Base-by-base conservation (phyloP, 1,140 invertebrate species). In the Mylabris phalerata region DNA sequence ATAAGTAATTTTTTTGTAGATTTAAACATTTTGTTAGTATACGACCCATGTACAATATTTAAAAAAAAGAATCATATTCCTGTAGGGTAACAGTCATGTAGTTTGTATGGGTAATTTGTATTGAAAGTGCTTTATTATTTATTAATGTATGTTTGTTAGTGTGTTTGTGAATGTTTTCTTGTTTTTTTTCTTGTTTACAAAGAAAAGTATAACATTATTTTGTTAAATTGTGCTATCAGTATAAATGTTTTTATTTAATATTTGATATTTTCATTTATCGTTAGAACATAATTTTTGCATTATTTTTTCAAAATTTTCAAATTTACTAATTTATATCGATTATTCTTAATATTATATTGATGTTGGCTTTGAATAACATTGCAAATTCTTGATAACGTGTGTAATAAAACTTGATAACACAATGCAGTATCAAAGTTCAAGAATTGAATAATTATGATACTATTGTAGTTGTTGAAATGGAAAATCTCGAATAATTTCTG, bases 1-100 rank as follows among this genome's bases (percentile, higher is more conserved):
- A 51, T 51, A 54, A 46, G 51, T 54, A 32, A 38, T 46, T 46
- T 54, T 54, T 54, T 54, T 52, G 26, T 54, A 54, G 39, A 54
- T 45, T 54, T 45, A 54, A 27, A 54, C 39, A 45, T 54, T 54
- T 54, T 44, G 46, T 54, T 54, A 54, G 51, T 54, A 46, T 54
- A 54, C 42, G 44, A 38, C 51, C 51, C 42, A 54, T 54, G 44
- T 38, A 54, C 44, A 54, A 45, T 54, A 32, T 32, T 32, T 5
- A 32, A 32, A 32, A 32, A 32, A 32, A 32, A 32, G 4, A 4
- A 7, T 32, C 19, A 19, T 32, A 32, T 32, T 32, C 32, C 32
- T 32, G 32, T 32, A 32, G 32, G 32, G 7, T 19, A 7, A 32
- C 51, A 54, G 51, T 54, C 39, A 38, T 41, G 39, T 32, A 54